Evolutionary conservation across 2,113 vertebrate genomes (phyloP), one percentile per base, ranked within the genome.

Genomic region (Lanius collurio): DNA sequence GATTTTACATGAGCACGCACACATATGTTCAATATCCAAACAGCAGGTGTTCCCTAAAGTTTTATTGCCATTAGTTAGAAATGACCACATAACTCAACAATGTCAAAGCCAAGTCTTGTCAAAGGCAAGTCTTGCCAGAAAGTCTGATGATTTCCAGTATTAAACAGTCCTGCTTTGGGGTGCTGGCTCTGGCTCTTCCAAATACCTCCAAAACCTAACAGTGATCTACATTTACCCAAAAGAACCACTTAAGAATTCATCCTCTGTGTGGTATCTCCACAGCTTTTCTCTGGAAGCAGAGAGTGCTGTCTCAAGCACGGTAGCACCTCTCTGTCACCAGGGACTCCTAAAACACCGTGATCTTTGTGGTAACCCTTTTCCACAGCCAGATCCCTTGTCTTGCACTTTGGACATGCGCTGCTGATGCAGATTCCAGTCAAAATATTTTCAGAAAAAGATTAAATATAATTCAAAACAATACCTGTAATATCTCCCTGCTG

Each of bases 31-130:
- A 93, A 86, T 92, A 96, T 35, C 52, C 83, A 87, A 93, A 67
- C 82, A 95, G 92, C 93, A 95, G 86, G 85, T 92, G 94, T 81
- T 93, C 86, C 53, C 83, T 71, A 15, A 92, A 94, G 83, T 94
- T 94, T 93, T 91, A 94, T 57, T 96, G 88, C 86, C 81, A 33
- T 82, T 93, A 94, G 83, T 92, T 90, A 94, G 88, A 92, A 95
- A 96, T 96, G 92, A 95, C 93, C 93, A 89, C 85, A 78, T 93
- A 84, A 95, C 69, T 91, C 91, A 94, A 90, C 35, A 68, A 69
- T 14, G 49, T 81, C 69, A 83, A 94, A 92, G 92, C 80, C 88
- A 92, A 95, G 88, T 52, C 69, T 89, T 77, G 71, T 83, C 86
- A 90, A 94, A 91, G 52, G 22, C 22, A 60, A 79, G 77, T 56